Percentiles rank a stretch among this genome's conserved stretches.
Conservation (phyloP, 2,113 vertebrate genomes). For the Eulacestoma nigropectus region DNA sequence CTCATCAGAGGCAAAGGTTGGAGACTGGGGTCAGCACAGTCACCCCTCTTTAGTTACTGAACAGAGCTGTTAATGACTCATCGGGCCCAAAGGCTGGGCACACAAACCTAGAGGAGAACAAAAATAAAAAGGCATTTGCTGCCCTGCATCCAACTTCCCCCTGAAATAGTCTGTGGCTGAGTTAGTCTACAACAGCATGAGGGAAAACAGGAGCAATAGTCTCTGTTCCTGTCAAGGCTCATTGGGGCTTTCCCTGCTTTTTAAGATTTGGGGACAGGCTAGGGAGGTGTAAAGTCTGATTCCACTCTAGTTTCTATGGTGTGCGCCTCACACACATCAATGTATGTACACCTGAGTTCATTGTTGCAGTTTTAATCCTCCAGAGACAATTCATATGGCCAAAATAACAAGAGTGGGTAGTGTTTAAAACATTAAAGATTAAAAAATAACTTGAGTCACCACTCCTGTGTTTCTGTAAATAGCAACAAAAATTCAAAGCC, state of each 20-base stretch:
- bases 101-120: background rate
- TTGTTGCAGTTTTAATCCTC: background rate
- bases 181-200: background rate
- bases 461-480: background rate
- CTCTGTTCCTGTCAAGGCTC: background rate
- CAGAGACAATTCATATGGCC: background rate
- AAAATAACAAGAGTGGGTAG: background rate
- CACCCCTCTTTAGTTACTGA: background rate
- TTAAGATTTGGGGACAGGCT: background rate
- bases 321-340: background rate
- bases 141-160: background rate
- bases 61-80: background rate
- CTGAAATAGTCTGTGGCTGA: background rate
- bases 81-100: background rate
- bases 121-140: background rate
- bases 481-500: background rate
- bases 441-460: background rate
- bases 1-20: background rate
- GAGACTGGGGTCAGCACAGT: background rate
- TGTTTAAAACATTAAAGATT: background rate
- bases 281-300: background rate
- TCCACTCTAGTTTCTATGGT: background rate
- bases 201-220: background rate
- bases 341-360: background rate
- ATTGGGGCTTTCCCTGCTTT: background rate